phyloP scores from a whole-genome alignment of 64 coral and sea anemone genomes.

The Stichodactyla helianthus region DNA sequence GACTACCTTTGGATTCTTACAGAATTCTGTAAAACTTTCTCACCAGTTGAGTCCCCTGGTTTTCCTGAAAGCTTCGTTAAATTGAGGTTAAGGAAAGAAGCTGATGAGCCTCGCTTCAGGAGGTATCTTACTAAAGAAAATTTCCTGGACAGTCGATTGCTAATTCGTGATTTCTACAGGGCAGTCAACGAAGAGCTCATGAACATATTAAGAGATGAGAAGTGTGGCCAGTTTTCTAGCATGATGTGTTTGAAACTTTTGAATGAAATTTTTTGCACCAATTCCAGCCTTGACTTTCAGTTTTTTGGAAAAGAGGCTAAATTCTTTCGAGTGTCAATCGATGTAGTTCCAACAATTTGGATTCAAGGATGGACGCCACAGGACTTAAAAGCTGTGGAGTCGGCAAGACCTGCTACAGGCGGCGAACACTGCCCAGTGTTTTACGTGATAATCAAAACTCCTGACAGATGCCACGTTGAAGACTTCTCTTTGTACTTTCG shows the following conservation, averaged over 20 bases:
- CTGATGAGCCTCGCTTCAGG: constrained; percentile 20
- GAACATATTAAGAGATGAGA: constrained; percentile 13
- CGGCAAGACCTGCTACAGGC: not conserved
- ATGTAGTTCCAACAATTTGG: constrained; percentile 33
- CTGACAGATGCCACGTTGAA: constrained; percentile 29
- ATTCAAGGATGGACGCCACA: constrained; percentile 28
- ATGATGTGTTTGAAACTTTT: constrained; percentile 15
- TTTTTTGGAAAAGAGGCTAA: constrained; percentile 31
- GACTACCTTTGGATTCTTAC: constrained; percentile 28
- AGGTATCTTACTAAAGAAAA: constrained; percentile 19
- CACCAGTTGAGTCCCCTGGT: constrained; percentile 7
- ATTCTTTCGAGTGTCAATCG: constrained; percentile 22
- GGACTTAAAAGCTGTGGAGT: not conserved
- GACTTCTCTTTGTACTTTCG: constrained; percentile 19
- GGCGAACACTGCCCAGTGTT: not conserved
- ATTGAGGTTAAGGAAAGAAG: constrained; percentile 2
- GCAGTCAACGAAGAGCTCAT: constrained; percentile 17
- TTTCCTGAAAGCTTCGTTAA: constrained; percentile 33
- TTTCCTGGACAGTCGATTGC: constrained; percentile 11
- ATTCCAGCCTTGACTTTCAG: constrained; percentile 28
- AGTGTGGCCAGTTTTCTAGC: constrained; percentile 6
- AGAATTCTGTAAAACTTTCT: constrained; percentile 19
- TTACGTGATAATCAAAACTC: constrained; percentile 16
- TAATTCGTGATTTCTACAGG: constrained; percentile 20
- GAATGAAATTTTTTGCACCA: constrained; percentile 34